Evolutionary conservation across 2,797 vertebrate genomes (phyloP).

Genomic region (Rhinichthys osculus): DNA sequence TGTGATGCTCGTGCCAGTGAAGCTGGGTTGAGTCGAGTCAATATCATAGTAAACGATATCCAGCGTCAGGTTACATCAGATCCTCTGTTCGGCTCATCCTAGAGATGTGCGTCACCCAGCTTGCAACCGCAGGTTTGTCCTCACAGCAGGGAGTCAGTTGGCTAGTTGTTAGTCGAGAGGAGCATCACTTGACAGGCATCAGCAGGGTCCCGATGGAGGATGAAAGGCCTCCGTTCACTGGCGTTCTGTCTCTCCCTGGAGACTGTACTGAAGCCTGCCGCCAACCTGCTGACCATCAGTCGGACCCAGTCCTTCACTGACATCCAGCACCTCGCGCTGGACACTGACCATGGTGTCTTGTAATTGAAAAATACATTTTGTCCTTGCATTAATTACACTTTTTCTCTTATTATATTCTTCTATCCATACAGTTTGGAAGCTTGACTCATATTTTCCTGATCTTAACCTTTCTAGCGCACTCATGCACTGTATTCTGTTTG

Average conservation of each 20-base stretch:
- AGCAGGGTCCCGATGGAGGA: constrained; percentile 37
- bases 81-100: background rate
- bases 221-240: constrained; percentile 49
- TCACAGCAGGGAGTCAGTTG: constrained; percentile 1
- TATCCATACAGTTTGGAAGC: background rate
- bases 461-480: background rate
- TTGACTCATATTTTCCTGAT: background rate
- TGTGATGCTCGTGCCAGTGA: background rate
- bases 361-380: constrained; percentile 12
- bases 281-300: constrained; percentile 57
- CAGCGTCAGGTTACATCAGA: background rate
- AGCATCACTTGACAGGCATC: constrained; percentile 40
- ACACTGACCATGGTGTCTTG: constrained; percentile 35
- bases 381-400: background rate
- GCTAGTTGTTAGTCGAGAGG: background rate
- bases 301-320: constrained; percentile 33
- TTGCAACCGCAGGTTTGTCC: constrained; percentile 24
- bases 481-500: background rate
- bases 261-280: constrained; percentile 34
- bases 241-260: constrained; percentile 32
- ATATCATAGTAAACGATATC: background rate
- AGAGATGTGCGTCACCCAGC: constrained; percentile 2
- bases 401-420: background rate
- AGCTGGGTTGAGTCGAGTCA: background rate
- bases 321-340: constrained; percentile 7